These are phyloP conservation scores for Kryphioiulus occultus DNA, from an alignment of 2,888 invertebrate genomes.

Conservation along the genomic window DNA sequence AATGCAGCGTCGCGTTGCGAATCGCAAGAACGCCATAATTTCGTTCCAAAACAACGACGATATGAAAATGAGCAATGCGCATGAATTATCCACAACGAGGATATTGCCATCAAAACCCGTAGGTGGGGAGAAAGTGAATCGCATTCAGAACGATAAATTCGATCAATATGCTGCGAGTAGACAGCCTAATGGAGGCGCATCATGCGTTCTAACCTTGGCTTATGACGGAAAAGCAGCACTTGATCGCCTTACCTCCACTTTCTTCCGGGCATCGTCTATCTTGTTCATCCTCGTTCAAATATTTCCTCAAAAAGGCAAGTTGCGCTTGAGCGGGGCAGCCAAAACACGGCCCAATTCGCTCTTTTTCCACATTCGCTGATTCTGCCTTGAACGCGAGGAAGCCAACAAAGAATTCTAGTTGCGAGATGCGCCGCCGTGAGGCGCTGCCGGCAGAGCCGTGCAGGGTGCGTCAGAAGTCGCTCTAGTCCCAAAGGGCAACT, in stretches of 20 bases:
- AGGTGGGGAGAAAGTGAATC: neutral
- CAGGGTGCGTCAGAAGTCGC: neutral
- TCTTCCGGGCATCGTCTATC: neutral
- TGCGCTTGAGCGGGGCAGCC: neutral
- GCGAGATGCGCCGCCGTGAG: neutral
- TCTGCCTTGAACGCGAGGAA: neutral
- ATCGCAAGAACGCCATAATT: neutral
- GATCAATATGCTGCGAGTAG: neutral
- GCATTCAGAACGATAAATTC: neutral
- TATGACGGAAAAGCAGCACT: neutral
- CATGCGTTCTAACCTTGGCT: neutral
- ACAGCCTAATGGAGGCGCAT: neutral
- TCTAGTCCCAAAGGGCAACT: neutral
- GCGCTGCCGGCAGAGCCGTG: neutral
- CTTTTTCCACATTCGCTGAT: neutral
- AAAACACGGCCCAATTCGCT: neutral
- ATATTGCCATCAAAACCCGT: neutral
- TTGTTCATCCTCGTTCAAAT: neutral
- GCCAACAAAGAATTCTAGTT: neutral
- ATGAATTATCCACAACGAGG: neutral
- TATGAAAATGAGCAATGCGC: neutral
- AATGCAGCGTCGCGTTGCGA: neutral
- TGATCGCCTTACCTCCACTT: neutral
- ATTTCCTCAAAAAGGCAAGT: neutral
- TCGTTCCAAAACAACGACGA: neutral